Conservation (phyloP, 2,888 invertebrate genomes). For the Pemphredon lugubris region DNA sequence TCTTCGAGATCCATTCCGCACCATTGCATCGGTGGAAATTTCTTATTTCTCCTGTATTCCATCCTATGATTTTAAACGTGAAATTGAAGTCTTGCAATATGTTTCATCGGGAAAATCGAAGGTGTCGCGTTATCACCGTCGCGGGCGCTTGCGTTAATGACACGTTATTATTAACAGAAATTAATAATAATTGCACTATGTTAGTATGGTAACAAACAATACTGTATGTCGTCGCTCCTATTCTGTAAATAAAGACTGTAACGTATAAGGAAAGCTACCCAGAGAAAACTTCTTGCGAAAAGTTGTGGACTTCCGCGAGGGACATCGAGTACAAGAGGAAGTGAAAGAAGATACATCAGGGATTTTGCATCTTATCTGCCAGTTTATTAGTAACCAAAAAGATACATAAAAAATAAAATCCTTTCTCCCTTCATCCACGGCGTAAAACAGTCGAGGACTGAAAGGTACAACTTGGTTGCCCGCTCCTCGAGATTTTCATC, state of each 20-base stretch:
- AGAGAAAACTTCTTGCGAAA: neutral
- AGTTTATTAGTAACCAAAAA: slow-evolving; percentile 7
- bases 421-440: neutral
- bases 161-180: slow-evolving; percentile 75
- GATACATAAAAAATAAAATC: slow-evolving; percentile 18
- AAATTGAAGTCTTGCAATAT: no score
- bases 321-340: no score
- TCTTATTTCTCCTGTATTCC: no score
- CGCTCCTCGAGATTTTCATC: no score
- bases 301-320: no score
- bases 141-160: slow-evolving; percentile 46
- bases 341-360: no score
- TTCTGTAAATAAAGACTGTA: slow-evolving; percentile 81
- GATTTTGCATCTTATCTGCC: neutral
- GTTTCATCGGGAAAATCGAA: no score
- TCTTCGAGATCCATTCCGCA: slow-evolving; percentile 1
- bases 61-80: no score
- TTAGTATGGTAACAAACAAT: slow-evolving; percentile 76
- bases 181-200: slow-evolving; percentile 78
- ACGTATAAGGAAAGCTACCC: slow-evolving; percentile 70
- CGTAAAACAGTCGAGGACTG: neutral
- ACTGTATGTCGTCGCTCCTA: slow-evolving; percentile 80
- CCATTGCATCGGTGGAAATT: no score
- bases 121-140: slow-evolving; percentile 26
- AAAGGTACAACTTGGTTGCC: neutral